These are phyloP conservation scores for Lutjanus campechanus DNA, from an alignment of 2,797 vertebrate genomes.

Conservation along the genomic window DNA sequence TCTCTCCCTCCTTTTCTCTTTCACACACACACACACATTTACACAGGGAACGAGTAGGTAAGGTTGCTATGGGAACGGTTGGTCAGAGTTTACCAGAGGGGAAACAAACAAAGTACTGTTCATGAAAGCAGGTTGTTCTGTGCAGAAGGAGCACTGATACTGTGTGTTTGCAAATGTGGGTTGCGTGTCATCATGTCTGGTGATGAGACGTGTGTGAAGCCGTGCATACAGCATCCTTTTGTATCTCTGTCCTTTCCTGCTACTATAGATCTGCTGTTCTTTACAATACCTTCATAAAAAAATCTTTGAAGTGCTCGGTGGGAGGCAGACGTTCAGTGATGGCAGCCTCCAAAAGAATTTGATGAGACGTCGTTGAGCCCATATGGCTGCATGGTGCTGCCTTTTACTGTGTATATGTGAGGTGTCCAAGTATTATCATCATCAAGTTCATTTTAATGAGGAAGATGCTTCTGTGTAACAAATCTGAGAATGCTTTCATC, in stretches of 20 bases:
- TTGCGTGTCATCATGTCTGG: slow-evolving; percentile 40
- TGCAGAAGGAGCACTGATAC: slow-evolving; percentile 60
- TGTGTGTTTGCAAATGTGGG: slow-evolving; percentile 37
- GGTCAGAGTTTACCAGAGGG: slow-evolving; percentile 87
- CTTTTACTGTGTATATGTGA: neutral
- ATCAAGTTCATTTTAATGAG: neutral
- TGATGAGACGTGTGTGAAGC: slow-evolving; percentile 30
- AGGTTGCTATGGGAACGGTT: slow-evolving; percentile 88
- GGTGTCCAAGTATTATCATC: neutral
- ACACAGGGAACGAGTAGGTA: slow-evolving; percentile 75
- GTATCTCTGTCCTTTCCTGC: slow-evolving; percentile 5
- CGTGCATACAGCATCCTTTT: neutral
- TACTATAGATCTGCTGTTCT: neutral
- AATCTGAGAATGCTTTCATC: neutral
- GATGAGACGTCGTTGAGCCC: neutral
- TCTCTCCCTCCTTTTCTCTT: slow-evolving; percentile 18
- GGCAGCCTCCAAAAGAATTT: slow-evolving; percentile 24
- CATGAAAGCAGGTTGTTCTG: slow-evolving; percentile 78
- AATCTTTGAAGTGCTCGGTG: slow-evolving; percentile 7
- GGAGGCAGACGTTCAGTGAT: neutral
- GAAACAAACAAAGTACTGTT: slow-evolving; percentile 88
- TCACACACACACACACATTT: slow-evolving; percentile 44
- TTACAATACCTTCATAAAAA: slow-evolving; percentile 14
- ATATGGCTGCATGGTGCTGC: neutral
- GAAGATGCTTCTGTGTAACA: no score